Base-by-base conservation (phyloP, 2,797 vertebrate genomes). In the Cuculus canorus region DNA sequence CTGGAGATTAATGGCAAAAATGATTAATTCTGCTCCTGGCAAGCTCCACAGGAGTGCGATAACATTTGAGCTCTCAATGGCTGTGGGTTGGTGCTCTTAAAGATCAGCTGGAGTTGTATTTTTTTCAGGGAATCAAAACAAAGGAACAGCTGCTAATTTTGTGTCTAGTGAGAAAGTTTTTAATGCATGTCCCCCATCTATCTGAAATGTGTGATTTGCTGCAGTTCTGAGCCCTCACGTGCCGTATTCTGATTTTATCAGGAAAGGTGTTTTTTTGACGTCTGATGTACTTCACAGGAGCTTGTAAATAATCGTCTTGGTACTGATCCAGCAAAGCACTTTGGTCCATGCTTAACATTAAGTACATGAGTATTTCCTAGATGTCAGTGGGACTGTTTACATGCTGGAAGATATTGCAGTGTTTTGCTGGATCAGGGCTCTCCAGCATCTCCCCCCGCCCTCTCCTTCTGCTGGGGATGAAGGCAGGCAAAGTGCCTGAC, bases 321-420 rank as follows among this genome's bases (percentile, higher is more conserved):
- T 83, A 14, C 12, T 11, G 27, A 28, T 86, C 96, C 97, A 96
- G 54, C 78, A 92, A 90, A 96, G 93, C 95, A 95, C 94, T 97
- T 93, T 95, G 95, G 89, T 28, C 17, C 92, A 65, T 90, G 73
- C 53, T 78, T 85, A 92, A 86, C 13, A 7, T 89, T 77, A 84
- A 86, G 33, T 19, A 66, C 8, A 14, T 11, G 60, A 80, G 85
- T 71, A 84, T 86, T 93, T 91, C 94, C 90, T 95, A 82, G 86
- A 83, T 78, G 95, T 86, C 88, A 48, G 18, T 27, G 43, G 54
- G 43, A 56, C 66, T 92, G 57, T 78, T 92, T 64, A 63, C 68
- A 79, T 32, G 41, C 4, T 61, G 73, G 14, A 61, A 81, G 84
- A 73, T 0, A 17, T 50, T 7, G 5, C 84, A 82, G 69, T 43